phyloP scores from a whole-genome alignment of 2,797 vertebrate genomes.

The Podarcis siculus region DNA sequence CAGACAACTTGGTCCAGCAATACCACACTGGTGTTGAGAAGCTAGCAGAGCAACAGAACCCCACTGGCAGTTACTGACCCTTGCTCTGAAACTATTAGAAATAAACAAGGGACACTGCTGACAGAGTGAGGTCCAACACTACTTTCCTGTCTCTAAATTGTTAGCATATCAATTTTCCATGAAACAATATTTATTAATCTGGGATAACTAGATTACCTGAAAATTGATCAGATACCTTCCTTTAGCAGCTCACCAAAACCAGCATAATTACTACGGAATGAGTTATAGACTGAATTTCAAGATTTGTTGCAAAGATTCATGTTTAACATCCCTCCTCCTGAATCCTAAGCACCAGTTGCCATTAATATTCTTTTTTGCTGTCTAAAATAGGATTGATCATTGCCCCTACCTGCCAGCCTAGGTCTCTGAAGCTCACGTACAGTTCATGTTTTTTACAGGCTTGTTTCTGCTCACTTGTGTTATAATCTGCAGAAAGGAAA shows the following conservation, averaged over 20 bases:
- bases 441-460: slow-evolving; percentile 99
- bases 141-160: not conserved
- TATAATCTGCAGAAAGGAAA: slow-evolving; percentile 85
- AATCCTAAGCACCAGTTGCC: not conserved
- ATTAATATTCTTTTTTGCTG: not conserved
- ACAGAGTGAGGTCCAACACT: not conserved
- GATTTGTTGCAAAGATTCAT: not conserved
- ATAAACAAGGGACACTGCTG: not conserved
- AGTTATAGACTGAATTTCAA: not conserved
- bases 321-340: not conserved
- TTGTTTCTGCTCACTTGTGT: slow-evolving; percentile 97
- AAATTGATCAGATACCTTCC: not conserved
- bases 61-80: not conserved
- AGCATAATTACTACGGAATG: not conserved
- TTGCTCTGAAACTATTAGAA: not conserved
- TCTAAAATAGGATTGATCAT: not conserved
- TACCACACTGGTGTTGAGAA: no score
- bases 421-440: slow-evolving; percentile 97
- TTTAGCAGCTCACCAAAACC: not conserved
- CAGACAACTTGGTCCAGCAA: no score
- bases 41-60: no score
- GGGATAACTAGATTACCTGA: not conserved
- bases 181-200: not conserved
- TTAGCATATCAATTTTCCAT: not conserved
- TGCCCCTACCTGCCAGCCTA: slow-evolving; percentile 95